A percentile compares a stretch with the other conserved stretches of the same genome.
These are phyloP conservation scores for Clarias gariepinus DNA, from an alignment of 2,113 vertebrate species.

Conservation along the genomic window DNA sequence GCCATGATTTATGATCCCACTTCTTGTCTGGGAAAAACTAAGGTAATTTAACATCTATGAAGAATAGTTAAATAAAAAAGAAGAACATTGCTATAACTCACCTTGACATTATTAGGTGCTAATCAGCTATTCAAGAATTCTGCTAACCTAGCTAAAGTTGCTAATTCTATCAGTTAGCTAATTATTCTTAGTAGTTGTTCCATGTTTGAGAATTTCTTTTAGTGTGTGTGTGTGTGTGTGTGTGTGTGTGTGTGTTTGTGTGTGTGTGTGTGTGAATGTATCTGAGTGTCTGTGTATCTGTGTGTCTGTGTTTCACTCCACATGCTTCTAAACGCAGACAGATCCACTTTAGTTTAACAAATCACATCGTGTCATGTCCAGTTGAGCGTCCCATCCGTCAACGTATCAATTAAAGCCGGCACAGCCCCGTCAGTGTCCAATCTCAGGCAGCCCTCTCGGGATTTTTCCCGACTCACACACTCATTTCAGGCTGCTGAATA, in stretches of 20 bases:
- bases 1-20: no score
- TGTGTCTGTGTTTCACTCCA: not conserved
- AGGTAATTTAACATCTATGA: no score
- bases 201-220: not conserved
- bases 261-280: not conserved
- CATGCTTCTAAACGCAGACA: not conserved
- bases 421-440: not conserved
- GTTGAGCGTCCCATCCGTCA: constrained; percentile 3
- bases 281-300: no score
- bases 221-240: not conserved
- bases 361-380: constrained; percentile 16
- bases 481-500: constrained; percentile 20
- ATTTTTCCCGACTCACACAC: not conserved
- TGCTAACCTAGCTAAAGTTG: no score
- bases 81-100: no score
- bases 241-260: no score
- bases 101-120: not conserved
- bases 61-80: no score
- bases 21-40: no score
- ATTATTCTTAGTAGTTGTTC: not conserved
- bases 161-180: not conserved
- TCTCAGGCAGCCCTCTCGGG: not conserved
- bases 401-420: not conserved
- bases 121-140: not conserved
- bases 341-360: not conserved